Base-by-base conservation (phyloP, 2,888 invertebrate genomes). In the Nomada fucata region DNA sequence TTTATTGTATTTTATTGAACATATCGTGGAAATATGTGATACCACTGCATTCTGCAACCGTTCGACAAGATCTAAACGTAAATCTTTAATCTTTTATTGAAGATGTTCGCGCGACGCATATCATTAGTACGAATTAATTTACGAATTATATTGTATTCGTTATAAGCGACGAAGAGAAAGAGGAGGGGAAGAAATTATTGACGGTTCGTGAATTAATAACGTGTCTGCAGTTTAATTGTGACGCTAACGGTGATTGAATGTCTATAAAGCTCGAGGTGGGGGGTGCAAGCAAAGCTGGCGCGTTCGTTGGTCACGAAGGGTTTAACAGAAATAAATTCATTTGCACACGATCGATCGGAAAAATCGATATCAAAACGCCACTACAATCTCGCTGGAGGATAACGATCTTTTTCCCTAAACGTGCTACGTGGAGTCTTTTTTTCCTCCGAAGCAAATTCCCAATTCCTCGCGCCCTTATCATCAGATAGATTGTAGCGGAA, bases 1-100 rank as follows among this genome's bases (percentile, higher is more conserved):
- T 84, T 74, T 68, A 72, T 71, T 87, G 59, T 77, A 88, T 85
- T 88, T 77, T 71, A 88, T 86, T 83, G 76, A 86, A 88, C 87
- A 88, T 88, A 88, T 88, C 87, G 87, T 78, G 77, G 69, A 69
- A 70, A 86, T 53, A 57, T 69, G 82, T 82, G 82, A 87, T 87
- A 85, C 60, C 71, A 76, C 59, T 73, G 59, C 81, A 76, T 75
- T 72, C 44, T 68, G 50, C 70, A 72, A 60, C 57, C 55, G 50
- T 79, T 85, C 76, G 69, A 59, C 59, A 61, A 71, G 47, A 76
- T 76, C 61, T 60, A 82, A 77, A 82, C 69, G 59, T 82, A 67
- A 85, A 85, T 65, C 72, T 71, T 50, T 52, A 63, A 82, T 72
- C 79, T 63, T 79, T 79, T 71, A 74, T 76, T 78, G 59, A 79